Conservation (phyloP, 2,113 vertebrate species). For the Buteo buteo region DNA sequence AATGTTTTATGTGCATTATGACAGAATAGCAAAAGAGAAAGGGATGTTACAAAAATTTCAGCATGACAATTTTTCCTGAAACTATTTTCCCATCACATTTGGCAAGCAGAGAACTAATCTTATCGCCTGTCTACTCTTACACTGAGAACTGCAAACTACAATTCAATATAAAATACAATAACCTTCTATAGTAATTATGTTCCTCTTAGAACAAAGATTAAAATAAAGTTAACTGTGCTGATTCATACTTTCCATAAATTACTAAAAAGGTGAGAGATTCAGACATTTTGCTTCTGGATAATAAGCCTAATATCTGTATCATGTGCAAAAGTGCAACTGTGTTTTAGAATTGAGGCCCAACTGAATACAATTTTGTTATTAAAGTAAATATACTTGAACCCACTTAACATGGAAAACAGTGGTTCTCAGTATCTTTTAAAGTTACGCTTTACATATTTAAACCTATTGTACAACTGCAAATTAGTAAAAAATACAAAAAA, state of each 20-base stretch:
- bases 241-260: conserved; percentile 6
- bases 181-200: background rate
- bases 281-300: conserved; percentile 16
- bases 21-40: background rate
- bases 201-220: conserved; percentile 20
- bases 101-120: conserved; percentile 27
- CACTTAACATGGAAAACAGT: background rate
- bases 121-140: background rate
- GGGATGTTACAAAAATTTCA: background rate
- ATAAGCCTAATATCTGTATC: background rate
- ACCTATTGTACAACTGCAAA: background rate
- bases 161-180: conserved; percentile 37
- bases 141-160: background rate
- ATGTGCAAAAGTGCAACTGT: conserved; percentile 28
- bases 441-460: background rate
- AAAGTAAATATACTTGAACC: background rate
- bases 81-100: background rate
- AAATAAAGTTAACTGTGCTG: conserved; percentile 38
- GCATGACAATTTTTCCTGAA: conserved; percentile 16
- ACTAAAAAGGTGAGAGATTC: conserved; percentile 11
- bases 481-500: background rate
- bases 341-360: conserved; percentile 38
- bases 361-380: background rate
- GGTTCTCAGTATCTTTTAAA: background rate
- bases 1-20: conserved; percentile 26